phyloP scores from a whole-genome alignment of 2,888 invertebrate species.

The Listrodromus nycthemerus region DNA sequence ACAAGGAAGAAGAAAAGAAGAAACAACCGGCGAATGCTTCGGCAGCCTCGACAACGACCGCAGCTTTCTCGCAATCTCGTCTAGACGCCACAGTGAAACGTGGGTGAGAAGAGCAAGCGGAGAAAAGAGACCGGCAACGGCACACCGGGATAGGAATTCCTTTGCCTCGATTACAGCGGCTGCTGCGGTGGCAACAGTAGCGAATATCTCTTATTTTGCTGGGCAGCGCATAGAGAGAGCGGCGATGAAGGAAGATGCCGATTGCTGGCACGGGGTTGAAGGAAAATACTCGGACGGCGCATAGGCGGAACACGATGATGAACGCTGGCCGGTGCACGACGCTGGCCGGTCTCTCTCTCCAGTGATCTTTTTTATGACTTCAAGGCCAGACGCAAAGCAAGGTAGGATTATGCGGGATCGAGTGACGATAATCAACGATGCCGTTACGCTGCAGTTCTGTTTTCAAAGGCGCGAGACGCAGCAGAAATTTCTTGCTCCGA shows the following conservation, averaged over 20 bases:
- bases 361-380: slow-evolving; percentile 51
- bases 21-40: slow-evolving; percentile 59
- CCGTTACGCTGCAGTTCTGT: background rate
- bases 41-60: slow-evolving; percentile 69
- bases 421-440: slow-evolving; percentile 43
- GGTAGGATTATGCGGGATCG: slow-evolving; percentile 40
- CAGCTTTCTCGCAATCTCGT: slow-evolving; percentile 78
- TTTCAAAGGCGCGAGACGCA: slow-evolving; percentile 12
- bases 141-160: slow-evolving; percentile 56
- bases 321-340: slow-evolving; percentile 40
- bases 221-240: slow-evolving; percentile 39
- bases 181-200: slow-evolving; percentile 60
- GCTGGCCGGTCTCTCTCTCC: slow-evolving; percentile 28
- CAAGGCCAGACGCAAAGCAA: slow-evolving; percentile 59
- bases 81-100: slow-evolving; percentile 75
- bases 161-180: slow-evolving; percentile 61
- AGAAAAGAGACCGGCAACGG: slow-evolving; percentile 31
- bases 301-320: slow-evolving; percentile 48
- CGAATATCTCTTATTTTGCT: slow-evolving; percentile 58
- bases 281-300: slow-evolving; percentile 18
- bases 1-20: slow-evolving; percentile 47
- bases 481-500: slow-evolving; percentile 34
- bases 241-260: slow-evolving; percentile 50
- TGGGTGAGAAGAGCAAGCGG: slow-evolving; percentile 43
- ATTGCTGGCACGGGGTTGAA: slow-evolving; percentile 33